Evolutionary conservation across 2,888 invertebrate species (phyloP), one percentile per base, ranked within the genome.

Genomic region (Drosophila mettleri): DNA sequence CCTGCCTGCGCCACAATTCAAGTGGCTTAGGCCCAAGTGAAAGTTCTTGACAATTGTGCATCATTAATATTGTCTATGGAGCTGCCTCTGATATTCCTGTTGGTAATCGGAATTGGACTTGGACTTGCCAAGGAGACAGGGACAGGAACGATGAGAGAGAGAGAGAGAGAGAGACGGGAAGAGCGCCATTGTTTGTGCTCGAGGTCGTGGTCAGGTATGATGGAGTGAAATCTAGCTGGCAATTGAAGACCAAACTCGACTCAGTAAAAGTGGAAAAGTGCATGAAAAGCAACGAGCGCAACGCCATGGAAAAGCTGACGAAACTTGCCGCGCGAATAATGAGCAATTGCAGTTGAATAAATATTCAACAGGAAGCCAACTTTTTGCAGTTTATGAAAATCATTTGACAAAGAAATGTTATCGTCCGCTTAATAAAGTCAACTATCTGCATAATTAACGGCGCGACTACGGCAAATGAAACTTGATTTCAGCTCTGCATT

Each of bases 41-140:
- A 82, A 82, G 82, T 82, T 82, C 88, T 83, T 83, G 88, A 85
- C 88, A 87, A 83, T 83, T 78, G 88, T 81, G 87, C 82, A 82
- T 82, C 82, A 82, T 82, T 82, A 82, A 82, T 82, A 82, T 82
- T 87, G 82, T 82, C 87, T 86, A 76, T 79, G 64, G 64, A 67
- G 77, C 73, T 69, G 73, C 52, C 48, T 36, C 36, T 29, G 29
- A 62, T 52, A 57, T 31, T 33, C 57, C 34, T 58, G n/a, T 49
- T 75, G 73, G 78, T 69, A 78, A 75, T 78, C 62, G 59, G 54
- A 66, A 74, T 62, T 74, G 74, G 71, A 70, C 55, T 69, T 65
- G 51, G 54, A 22, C 49, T 54, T 55, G 57, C 53, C 53, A n/a
- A n/a, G n/a, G n/a, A n/a, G n/a, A 39, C 46, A 18, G 48, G 8